phyloP scores from a whole-genome alignment of 2,113 vertebrate species.

The Semnornis frantzii region DNA sequence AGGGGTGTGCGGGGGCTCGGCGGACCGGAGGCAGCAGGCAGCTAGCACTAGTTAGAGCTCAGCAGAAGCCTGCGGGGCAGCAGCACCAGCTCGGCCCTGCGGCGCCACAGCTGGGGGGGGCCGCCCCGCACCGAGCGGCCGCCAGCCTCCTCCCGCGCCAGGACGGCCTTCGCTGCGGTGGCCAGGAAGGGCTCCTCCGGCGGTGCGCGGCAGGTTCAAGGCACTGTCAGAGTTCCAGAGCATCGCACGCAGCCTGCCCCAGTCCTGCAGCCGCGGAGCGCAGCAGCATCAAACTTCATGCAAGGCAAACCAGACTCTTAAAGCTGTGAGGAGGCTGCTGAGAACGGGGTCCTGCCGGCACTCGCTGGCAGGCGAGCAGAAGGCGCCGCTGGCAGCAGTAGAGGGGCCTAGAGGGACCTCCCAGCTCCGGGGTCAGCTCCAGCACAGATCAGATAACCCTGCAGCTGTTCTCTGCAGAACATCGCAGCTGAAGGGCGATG shows the following conservation, averaged over 20 bases:
- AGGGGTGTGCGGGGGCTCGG: not conserved
- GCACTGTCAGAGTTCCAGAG: not conserved
- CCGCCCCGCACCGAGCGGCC: rapidly evolving
- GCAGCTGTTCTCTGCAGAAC: not conserved
- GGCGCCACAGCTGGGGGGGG: not conserved
- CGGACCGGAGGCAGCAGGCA: not conserved
- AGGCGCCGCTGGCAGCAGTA: not conserved
- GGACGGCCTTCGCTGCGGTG: rapidly evolving
- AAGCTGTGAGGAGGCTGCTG: not conserved
- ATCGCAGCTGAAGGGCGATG: not conserved
- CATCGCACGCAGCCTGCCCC: too few species aligned
- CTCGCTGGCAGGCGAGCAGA: not conserved
- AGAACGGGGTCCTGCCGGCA: not conserved
- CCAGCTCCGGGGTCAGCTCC: too few species aligned
- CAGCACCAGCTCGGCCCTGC: not conserved
- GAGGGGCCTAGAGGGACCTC: too few species aligned
- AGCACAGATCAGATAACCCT: not conserved
- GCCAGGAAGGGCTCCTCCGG: not conserved
- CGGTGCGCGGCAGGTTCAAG: not conserved
- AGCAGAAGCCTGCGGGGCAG: not conserved
- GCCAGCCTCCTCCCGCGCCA: rapidly evolving
- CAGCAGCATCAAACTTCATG: rapidly evolving
- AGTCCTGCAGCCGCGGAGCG: not conserved
- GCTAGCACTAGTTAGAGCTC: not conserved
- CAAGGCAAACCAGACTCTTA: not conserved